Evolutionary conservation across 2,888 invertebrate species (phyloP).

Genomic region (Pyrgus malvae): DNA sequence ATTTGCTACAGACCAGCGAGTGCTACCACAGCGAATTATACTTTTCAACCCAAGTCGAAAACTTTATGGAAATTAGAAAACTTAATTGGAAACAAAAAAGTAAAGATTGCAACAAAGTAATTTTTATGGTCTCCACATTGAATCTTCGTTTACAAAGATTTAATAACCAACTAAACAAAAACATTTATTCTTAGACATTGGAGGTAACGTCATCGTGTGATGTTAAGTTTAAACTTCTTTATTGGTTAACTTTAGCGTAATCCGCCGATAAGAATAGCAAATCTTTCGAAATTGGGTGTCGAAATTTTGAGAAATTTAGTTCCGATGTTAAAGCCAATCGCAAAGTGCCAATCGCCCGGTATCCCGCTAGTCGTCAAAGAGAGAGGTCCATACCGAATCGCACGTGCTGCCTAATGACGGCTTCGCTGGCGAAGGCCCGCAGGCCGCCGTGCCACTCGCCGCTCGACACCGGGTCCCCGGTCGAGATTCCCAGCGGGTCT

Average conservation of each 20-base stretch:
- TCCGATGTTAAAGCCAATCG: slow-evolving; percentile 14
- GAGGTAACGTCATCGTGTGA: not conserved
- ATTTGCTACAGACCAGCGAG: slow-evolving; percentile 32
- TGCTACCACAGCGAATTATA: slow-evolving; percentile 49
- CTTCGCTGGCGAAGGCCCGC: slow-evolving; percentile 76
- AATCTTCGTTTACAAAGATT: not conserved
- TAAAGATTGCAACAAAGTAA: not conserved
- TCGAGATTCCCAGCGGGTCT: slow-evolving; percentile 95
- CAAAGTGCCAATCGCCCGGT: slow-evolving; percentile 12
- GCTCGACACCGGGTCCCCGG: slow-evolving; percentile 83
- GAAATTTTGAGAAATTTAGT: not conserved
- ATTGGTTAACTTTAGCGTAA: not conserved
- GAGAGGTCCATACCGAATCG: slow-evolving; percentile 74
- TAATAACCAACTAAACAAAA: not conserved
- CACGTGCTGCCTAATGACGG: slow-evolving; percentile 78
- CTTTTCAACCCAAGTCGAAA: slow-evolving; percentile 9
- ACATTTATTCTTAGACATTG: no score
- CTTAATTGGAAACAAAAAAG: not conserved
- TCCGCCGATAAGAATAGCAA: slow-evolving; percentile 1
- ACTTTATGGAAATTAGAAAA: not conserved
- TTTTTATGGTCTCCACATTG: not conserved
- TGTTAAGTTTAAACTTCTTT: not conserved
- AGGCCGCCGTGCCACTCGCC: slow-evolving; percentile 76
- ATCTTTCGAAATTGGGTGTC: not conserved
- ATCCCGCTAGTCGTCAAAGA: slow-evolving; percentile 53